Evolutionary conservation across 2,888 invertebrate species (phyloP), one percentile per base, ranked within the genome.

Genomic region (Sarcophaga caerulescens): DNA sequence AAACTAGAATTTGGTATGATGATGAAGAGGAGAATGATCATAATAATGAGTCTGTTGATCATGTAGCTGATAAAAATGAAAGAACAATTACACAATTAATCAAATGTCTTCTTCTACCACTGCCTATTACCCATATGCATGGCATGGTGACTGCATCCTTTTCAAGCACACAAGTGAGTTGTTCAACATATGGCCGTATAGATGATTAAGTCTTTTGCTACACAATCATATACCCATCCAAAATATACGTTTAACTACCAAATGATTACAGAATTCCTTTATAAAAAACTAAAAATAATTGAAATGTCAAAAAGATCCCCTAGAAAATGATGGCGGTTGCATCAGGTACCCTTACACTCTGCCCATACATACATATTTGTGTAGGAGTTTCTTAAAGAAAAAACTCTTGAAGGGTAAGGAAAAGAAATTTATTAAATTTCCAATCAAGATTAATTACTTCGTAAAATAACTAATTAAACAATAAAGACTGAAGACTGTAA

Each of bases 21-120:
- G 78, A 71, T 35, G 35, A 35, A 8, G 2, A 35, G 35, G 8
- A 35, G 35, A 35, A 35, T 35, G 35, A 35, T 35, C 35, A 35
- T 35, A 35, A 35, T 14, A 52, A 12, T 84, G 86, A 68, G 44
- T 70, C 23, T 71, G 62, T 60, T 71, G 84, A 84, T 86, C 75
- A 87, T 81, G 78, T 84, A 47, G 74, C 52, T 69, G 81, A 84
- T 86, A 82, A 90, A 89, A 90, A 89, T 89, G 90, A 90, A 89
- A 89, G 85, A 91, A 91, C 91, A 91, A 91, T 91, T 91, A 91
- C 89, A 88, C 90, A 91, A 91, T 91, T 92, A 92, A 91, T 92
- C 92, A 84, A 84, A 85, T 60, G 52, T 17, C 52, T 52, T 52
- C 35, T 35, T 35, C 35, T 10, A 35, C 2, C 35, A 35, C 35